Evolutionary conservation across 2,113 vertebrate genomes (phyloP).

Genomic region (Macquaria australasica): DNA sequence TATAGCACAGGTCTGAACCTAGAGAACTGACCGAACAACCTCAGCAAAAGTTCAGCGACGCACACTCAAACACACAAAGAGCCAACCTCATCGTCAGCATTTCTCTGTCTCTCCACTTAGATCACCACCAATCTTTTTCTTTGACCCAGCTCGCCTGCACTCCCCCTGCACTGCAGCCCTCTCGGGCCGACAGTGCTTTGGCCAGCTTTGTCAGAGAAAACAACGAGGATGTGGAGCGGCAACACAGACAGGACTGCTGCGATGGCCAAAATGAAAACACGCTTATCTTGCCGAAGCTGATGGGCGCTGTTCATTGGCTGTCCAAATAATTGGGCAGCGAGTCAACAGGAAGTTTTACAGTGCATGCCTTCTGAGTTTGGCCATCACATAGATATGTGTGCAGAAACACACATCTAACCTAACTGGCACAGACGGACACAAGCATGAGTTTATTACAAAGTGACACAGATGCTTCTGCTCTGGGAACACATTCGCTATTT

Average conservation of each 20-base stretch:
- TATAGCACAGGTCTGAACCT: neutral
- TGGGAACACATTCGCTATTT: neutral
- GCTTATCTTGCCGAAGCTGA: conserved; percentile 55
- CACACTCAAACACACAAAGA: conserved; percentile 32
- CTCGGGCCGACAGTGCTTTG: conserved; percentile 45
- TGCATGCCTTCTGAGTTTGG: conserved; percentile 8
- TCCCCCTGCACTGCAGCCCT: conserved; percentile 44
- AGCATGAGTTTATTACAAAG: neutral
- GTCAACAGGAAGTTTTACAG: conserved; percentile 29
- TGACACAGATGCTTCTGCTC: neutral
- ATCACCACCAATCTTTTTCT: conserved; percentile 56
- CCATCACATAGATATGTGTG: neutral
- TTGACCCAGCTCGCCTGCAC: conserved; percentile 20
- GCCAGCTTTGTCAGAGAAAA: conserved; percentile 77
- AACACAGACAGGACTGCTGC: conserved; percentile 61
- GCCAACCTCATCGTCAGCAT: conserved; percentile 66
- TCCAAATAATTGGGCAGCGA: conserved; percentile 35
- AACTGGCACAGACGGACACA: neutral
- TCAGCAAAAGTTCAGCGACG: conserved; percentile 24
- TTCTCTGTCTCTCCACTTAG: conserved; percentile 65
- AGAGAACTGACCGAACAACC: conserved; percentile 5
- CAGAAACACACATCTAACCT: neutral
- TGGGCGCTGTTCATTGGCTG: conserved; percentile 26
- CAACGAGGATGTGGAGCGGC: conserved; percentile 53
- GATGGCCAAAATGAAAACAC: conserved; percentile 61